A percentile compares a stretch with the other conserved stretches of the same genome.
Conservation (phyloP, 2,797 vertebrate genomes). For the Mastacembelus armatus region DNA sequence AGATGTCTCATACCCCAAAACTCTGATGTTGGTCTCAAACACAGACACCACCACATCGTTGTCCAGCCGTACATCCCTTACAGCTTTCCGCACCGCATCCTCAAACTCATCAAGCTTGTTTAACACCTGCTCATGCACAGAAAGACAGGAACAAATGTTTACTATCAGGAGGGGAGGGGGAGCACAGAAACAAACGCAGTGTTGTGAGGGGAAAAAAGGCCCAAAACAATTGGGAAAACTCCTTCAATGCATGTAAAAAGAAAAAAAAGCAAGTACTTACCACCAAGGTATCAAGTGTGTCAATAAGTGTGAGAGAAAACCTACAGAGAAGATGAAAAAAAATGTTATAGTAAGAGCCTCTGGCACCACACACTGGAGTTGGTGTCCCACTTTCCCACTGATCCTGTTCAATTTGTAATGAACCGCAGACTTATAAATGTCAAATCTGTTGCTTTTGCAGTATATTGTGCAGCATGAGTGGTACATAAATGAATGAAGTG, state of each 20-base stretch:
- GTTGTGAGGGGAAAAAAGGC: too few species aligned
- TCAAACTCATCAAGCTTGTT: constrained; percentile 89
- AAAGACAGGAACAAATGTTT: neutral
- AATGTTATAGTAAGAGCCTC: neutral
- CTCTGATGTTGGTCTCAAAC: constrained; percentile 89
- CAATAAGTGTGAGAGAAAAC: constrained; percentile 88
- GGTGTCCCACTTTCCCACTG: constrained; percentile 18
- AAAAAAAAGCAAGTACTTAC: constrained; percentile 72
- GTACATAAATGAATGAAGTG: neutral
- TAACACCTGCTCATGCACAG: constrained; percentile 75
- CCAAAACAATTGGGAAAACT: neutral
- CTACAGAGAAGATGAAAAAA: constrained; percentile 56
- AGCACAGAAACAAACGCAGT: too few species aligned
- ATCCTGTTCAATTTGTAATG: constrained; percentile 21
- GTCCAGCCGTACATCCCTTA: constrained; percentile 84
- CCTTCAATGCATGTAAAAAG: neutral
- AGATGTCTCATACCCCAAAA: constrained; percentile 80
- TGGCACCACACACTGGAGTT: constrained; percentile 3
- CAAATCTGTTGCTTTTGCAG: constrained; percentile 10
- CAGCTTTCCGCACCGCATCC: constrained; percentile 82
- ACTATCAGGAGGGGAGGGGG: neutral
- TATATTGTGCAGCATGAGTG: neutral
- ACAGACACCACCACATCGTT: constrained; percentile 89
- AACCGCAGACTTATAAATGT: neutral
- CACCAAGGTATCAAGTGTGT: constrained; percentile 87